phyloP scores from a whole-genome alignment of 2,888 invertebrate genomes.

The Hylaea fasciaria region DNA sequence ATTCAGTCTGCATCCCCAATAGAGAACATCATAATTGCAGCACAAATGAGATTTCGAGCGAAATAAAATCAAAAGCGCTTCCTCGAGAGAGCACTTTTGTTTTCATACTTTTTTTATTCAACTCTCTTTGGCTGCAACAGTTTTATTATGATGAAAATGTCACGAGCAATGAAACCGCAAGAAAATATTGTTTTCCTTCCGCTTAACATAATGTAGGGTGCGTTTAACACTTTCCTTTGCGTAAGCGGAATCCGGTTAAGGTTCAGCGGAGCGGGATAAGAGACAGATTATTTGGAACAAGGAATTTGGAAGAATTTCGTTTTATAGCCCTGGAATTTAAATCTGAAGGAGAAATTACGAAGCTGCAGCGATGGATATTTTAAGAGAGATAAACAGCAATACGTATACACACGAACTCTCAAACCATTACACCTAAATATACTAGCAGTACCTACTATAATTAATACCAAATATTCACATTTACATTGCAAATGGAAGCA shows the following conservation, averaged over 20 bases:
- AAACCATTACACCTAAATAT: too few relatives aligned
- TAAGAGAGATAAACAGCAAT: too few relatives aligned
- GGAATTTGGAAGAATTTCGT: constrained; percentile 8
- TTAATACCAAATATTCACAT: too few relatives aligned
- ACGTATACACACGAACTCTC: too few relatives aligned
- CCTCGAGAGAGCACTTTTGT: constrained; percentile 38
- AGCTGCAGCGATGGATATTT: neutral
- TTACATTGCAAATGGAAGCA: neutral
- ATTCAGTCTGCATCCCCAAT: constrained; percentile 12
- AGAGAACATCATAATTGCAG: constrained; percentile 18
- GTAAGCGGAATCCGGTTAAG: constrained; percentile 38
- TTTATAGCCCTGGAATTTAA: constrained; percentile 3
- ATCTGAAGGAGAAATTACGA: constrained; percentile 10
- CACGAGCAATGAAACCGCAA: constrained; percentile 44
- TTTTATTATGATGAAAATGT: constrained; percentile 45
- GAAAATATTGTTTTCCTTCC: constrained; percentile 38
- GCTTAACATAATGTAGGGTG: constrained; percentile 41
- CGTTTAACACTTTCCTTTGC: constrained; percentile 42
- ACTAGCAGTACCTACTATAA: too few relatives aligned
- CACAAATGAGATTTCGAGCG: constrained; percentile 23
- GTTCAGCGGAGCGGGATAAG: constrained; percentile 20
- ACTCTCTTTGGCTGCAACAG: constrained; percentile 42
- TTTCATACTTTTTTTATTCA: constrained; percentile 12
- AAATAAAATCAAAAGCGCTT: constrained; percentile 38
- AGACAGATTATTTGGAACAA: constrained; percentile 22